These are phyloP conservation scores for Rhabditoides inermis DNA, from an alignment of 2,888 invertebrate genomes.

Conservation along the genomic window DNA sequence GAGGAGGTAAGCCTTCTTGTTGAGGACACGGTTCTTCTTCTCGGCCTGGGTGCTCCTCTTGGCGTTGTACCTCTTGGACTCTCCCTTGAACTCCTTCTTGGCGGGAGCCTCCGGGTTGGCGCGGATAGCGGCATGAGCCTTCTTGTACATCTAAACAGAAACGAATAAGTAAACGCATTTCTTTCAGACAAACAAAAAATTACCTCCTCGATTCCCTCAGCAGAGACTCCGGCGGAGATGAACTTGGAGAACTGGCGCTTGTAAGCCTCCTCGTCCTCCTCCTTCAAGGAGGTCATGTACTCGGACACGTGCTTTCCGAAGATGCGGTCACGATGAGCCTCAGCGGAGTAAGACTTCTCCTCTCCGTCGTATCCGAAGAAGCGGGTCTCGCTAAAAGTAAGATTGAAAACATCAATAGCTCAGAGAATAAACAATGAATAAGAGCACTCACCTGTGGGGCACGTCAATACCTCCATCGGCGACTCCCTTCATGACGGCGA, in stretches of 20 bases:
- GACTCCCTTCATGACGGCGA: conserved; percentile 98
- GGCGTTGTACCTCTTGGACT: conserved; percentile 65
- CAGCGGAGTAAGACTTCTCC: conserved; percentile 77
- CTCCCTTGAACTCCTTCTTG: conserved; percentile 51
- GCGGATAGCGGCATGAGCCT: conserved; percentile 84
- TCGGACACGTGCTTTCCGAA: conserved; percentile 93
- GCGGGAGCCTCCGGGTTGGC: conserved; percentile 65
- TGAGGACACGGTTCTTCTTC: conserved; percentile 81
- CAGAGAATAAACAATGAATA: not conserved
- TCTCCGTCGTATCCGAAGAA: conserved; percentile 95
- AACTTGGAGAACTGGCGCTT: conserved; percentile 93
- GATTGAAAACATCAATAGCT: not conserved
- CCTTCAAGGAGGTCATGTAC: conserved; percentile 80
- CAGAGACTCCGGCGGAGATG: conserved; percentile 77
- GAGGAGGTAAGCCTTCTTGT: conserved; percentile 83
- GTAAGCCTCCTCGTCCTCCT: conserved; percentile 93
- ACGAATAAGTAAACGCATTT: not conserved
- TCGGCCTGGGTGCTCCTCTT: conserved; percentile 80
- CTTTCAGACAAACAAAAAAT: conserved; percentile 44
- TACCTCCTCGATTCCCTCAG: conserved; percentile 68
- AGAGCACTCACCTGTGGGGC: conserved; percentile 65
- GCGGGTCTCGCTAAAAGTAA: conserved; percentile 70
- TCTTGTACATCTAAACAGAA: conserved; percentile 76
- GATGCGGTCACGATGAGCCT: conserved; percentile 90
- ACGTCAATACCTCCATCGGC: conserved; percentile 98